These are phyloP conservation scores for Chamaetylas fuelleborni DNA, from an alignment of 2,113 vertebrate genomes.

Conservation along the genomic window DNA sequence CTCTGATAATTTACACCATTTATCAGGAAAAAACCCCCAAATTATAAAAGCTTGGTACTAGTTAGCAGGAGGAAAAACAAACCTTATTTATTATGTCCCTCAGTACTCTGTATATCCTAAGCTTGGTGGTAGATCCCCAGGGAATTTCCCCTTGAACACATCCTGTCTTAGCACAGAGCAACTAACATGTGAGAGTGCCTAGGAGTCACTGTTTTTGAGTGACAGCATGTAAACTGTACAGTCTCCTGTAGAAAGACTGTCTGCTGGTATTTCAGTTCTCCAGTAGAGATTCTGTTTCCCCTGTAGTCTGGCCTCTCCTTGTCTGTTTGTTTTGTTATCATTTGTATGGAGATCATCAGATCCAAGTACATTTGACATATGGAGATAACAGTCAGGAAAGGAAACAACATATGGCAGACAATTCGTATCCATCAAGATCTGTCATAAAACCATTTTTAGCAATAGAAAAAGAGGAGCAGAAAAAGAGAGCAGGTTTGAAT, in stretches of 20 bases:
- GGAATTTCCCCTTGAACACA: neutral
- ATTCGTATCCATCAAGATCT: conserved; percentile 56
- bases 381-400: conserved; percentile 43
- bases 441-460: conserved; percentile 40
- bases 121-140: neutral
- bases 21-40: neutral
- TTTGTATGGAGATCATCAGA: conserved; percentile 58
- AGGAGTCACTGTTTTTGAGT: neutral
- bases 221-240: neutral
- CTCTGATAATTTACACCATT: neutral
- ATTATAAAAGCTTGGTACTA: neutral
- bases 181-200: neutral
- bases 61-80: neutral
- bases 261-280: conserved; percentile 8
- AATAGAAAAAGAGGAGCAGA: conserved; percentile 9
- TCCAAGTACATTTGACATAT: conserved; percentile 57
- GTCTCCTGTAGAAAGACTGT: conserved; percentile 1
- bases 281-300: conserved; percentile 6
- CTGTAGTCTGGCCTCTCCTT: conserved; percentile 39
- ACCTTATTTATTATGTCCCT: neutral
- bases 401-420: conserved; percentile 55
- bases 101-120: neutral
- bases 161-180: neutral
- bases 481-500: conserved; percentile 25
- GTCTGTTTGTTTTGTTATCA: conserved; percentile 43